Evolutionary conservation across 1,140 invertebrate species (phyloP), one percentile per base, ranked within the genome.

Genomic region (Hormaphis cornu): DNA sequence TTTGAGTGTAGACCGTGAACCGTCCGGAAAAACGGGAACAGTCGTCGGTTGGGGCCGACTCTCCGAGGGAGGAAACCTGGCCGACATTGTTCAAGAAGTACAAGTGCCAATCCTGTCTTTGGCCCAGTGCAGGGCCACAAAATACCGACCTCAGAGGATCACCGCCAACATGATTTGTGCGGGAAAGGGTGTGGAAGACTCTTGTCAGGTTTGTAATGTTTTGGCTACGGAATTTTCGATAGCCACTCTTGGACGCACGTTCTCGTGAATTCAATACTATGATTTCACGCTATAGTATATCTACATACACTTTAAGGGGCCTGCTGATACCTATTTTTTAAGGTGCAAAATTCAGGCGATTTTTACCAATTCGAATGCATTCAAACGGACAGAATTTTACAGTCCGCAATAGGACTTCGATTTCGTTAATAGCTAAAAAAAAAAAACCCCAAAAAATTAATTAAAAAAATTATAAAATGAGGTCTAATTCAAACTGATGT

Each of bases 31-130:
- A 75, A 81, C 81, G 72, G 90, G 85, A 37, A 86, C 82, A 14
- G 89, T 88, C 22, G 84, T 91, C 0, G 91, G 91, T 6, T 94
- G 91, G 91, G 91, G 91, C 1, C 80, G 89, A 22, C 87, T 88
- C 0, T 83, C 84, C 0, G 88, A 91, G 76, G 89, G 89, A 20
- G 89, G 89, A n/a, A 83, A 83, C 74, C 76, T 91, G n/a, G 87
- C 90, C 0, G 85, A 84, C 5, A 81, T 87, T 30, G 86, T 91
- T 1, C 89, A 91, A 73, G 89, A 93, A 77, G 89, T 91, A 1
- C 83, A 88, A 74, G 90, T 93, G 10, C 90, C 90, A 3, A 91
- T 93, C 59, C 82, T 91, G 69, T 87, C 85, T 40, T 82, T 90
- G 46, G 77, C 79, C 0, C 88, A 91, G 75, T 93, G 91, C 74